Evolutionary conservation across 2,888 invertebrate genomes (phyloP), one percentile per base, ranked within the genome.

Genomic region (Anoncus sp.): DNA sequence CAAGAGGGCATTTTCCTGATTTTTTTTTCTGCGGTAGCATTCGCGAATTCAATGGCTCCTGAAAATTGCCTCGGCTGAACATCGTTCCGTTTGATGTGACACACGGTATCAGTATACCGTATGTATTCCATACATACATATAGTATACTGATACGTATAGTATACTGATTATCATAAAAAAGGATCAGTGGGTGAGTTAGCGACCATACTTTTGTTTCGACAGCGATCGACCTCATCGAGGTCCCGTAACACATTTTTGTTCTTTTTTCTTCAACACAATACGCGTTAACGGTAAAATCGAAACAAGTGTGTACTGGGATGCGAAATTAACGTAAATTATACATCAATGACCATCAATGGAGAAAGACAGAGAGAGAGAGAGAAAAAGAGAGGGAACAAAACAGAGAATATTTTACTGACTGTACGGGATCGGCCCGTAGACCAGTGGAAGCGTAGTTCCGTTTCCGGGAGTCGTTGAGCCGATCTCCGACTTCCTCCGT

Each of bases 351-450:
- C 31, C 45, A 60, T 53, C 45, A 65, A 63, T 51, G 49, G 60
- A 49, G 40, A 60, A 55, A 60, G 35, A 9, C 20, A 27, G 16
- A 57, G 16, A 53, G 31, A 35, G 24, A 72, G 40, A 60, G 16
- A 35, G 51, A 66, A 75, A 66, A 63, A 73, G 45, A 51, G 59
- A 51, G 59, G 51, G 53, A 72, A 49, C 59, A 45, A 51, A 43
- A 57, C 27, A 63, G 45, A 24, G 43, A 55, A 71, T 40, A 71
- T 73, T 75, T 87, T 93, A 96, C 96, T 95, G 93, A 96, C 96
- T 96, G 92, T 95, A 95, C 75, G 95, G 95, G 84, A 94, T 93
- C 83, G 95, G 95, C 81, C 95, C 95, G 90, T 96, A 96, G 84
- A 96, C 94, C 89, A 95, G 93, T 78, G 96, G 95, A 91, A 95